These are phyloP conservation scores for Ischnus inquisitorius DNA, from an alignment of 2,888 invertebrate genomes.

Conservation along the genomic window DNA sequence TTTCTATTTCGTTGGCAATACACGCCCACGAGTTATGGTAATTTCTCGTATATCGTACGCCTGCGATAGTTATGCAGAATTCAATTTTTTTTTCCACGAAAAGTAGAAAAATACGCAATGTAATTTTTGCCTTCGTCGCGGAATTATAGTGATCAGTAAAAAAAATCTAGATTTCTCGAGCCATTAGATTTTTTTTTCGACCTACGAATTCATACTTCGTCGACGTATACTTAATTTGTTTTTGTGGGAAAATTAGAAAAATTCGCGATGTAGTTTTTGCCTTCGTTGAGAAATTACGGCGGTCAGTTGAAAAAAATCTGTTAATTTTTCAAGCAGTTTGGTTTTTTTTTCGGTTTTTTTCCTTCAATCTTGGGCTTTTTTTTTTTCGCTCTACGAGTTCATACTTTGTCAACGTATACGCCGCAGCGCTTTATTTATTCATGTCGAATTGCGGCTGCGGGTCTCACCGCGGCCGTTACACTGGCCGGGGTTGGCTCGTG, in stretches of 20 bases:
- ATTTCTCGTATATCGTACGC: slow-evolving; percentile 23
- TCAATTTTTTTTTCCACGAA: slow-evolving; percentile 8
- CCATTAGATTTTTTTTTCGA: too few relatives aligned
- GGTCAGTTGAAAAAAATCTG: background rate
- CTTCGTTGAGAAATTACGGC: background rate
- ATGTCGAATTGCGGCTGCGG: slow-evolving; percentile 75
- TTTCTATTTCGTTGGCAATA: background rate
- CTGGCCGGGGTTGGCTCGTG: slow-evolving; percentile 57
- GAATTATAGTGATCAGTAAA: background rate
- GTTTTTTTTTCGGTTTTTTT: slow-evolving; percentile 4
- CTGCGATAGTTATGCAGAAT: slow-evolving; percentile 39
- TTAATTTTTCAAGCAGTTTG: background rate
- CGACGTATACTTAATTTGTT: slow-evolving; percentile 21
- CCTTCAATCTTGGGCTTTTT: slow-evolving; percentile 19
- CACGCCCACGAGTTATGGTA: slow-evolving; percentile 41
- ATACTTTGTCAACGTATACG: slow-evolving; percentile 67
- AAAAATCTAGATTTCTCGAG: too few relatives aligned
- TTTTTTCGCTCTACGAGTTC: slow-evolving; percentile 34
- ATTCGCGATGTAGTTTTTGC: background rate
- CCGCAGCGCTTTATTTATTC: slow-evolving; percentile 82
- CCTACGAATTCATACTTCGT: too few relatives aligned
- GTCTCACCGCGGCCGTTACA: slow-evolving; percentile 70
- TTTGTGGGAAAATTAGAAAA: slow-evolving; percentile 25
- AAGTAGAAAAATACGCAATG: slow-evolving; percentile 14
- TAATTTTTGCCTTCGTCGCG: background rate